phyloP scores from a whole-genome alignment of 2,888 invertebrate species.

The Euphydryas editha region DNA sequence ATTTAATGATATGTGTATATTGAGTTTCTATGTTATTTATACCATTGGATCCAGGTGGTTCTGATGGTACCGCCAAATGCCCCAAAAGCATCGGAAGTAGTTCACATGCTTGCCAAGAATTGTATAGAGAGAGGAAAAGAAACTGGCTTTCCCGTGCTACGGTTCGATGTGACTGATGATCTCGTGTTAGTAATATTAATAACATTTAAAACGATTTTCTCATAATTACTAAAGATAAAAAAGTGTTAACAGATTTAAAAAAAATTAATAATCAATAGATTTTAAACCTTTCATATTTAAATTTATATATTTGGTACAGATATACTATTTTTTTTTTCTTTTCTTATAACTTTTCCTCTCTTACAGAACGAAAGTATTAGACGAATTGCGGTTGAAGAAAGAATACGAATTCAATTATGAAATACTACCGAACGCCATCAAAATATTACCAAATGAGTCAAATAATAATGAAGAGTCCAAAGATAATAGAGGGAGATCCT shows the following conservation, averaged over 20 bases:
- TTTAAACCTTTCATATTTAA: too few species aligned
- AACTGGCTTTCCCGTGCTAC: slow-evolving; percentile 62
- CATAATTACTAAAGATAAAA: too few species aligned
- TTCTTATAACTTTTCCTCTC: neutral
- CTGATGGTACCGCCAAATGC: slow-evolving; percentile 63
- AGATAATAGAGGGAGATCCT: slow-evolving; percentile 44
- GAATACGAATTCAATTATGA: slow-evolving; percentile 70
- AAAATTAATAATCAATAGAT: too few species aligned
- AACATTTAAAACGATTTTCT: neutral
- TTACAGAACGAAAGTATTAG: slow-evolving; percentile 63
- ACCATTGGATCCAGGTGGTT: slow-evolving; percentile 59
- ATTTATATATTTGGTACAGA: too few species aligned
- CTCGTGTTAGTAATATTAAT: slow-evolving; percentile 60
- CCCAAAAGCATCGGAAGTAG: slow-evolving; percentile 57
- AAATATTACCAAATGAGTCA: slow-evolving; percentile 34
- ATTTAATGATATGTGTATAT: too few species aligned
- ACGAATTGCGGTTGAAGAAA: slow-evolving; percentile 62
- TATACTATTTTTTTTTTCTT: too few species aligned
- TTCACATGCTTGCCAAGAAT: slow-evolving; percentile 61
- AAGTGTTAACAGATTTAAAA: too few species aligned
- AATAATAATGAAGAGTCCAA: slow-evolving; percentile 8
- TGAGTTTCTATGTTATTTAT: too few species aligned
- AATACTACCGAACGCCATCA: slow-evolving; percentile 52
- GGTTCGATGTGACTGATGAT: slow-evolving; percentile 68
- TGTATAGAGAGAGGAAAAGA: slow-evolving; percentile 67